A percentile compares a stretch with the other conserved stretches of the same genome.
phyloP scores from a whole-genome alignment of 23 tunicate genomes.

The Oikopleura vanhoeffeni region DNA sequence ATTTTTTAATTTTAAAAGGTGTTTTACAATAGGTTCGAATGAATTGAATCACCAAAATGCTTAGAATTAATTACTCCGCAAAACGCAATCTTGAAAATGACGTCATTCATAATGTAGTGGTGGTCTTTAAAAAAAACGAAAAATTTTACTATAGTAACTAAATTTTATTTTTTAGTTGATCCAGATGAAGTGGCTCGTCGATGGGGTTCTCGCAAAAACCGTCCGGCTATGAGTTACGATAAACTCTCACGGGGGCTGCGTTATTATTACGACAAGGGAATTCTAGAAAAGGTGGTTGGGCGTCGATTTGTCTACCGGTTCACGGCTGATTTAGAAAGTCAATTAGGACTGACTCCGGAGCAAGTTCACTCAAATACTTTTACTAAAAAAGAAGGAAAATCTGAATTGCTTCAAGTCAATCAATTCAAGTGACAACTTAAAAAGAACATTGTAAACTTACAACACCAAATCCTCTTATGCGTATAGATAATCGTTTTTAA shows the following conservation, averaged over 20 bases:
- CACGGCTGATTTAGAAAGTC: neutral
- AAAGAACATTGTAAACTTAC: too few species aligned
- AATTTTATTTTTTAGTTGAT: neutral
- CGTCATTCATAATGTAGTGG: too few species aligned
- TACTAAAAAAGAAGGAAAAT: neutral
- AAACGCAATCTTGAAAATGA: too few species aligned
- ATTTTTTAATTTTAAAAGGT: too few species aligned
- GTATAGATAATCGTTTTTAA: neutral
- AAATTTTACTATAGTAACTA: too few species aligned
- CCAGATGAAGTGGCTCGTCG: slow-evolving; percentile 43
- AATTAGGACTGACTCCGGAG: neutral
- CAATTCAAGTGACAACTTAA: too few species aligned
- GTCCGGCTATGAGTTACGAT: slow-evolving; percentile 98
- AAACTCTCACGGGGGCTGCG: slow-evolving; percentile 73
- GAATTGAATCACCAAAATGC: too few species aligned
- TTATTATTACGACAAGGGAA: slow-evolving; percentile 90
- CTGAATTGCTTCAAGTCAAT: neutral
- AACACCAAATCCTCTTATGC: neutral
- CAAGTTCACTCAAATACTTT: neutral
- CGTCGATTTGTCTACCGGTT: neutral
- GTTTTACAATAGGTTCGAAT: too few species aligned
- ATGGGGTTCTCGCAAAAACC: slow-evolving; percentile 85
- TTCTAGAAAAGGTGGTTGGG: slow-evolving; percentile 54
- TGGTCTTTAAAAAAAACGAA: too few species aligned
- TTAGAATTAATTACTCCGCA: too few species aligned